Base-by-base conservation (phyloP, 37 sponge, comb jelly and placozoan genomes). In the Spongilla lacustris region DNA sequence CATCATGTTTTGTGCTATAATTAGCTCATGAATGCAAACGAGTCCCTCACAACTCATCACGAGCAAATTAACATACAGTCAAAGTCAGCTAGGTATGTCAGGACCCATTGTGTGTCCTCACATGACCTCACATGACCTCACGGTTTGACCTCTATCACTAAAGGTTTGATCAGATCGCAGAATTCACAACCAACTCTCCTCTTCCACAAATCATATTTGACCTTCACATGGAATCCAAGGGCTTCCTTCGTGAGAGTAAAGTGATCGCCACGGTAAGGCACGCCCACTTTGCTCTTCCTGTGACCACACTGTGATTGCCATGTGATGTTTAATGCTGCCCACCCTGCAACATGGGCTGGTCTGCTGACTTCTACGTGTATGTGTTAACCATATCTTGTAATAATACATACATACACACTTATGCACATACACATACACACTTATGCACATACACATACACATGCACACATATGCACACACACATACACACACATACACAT, bases 221-320 rank as follows among this genome's bases (percentile, higher is more conserved):
- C 8, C 78, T 94, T 29, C 67, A 41, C 6, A 33, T 48, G 31
- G 83, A 36, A 22, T 66, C 86, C 29, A 86, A 85, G 37, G 86
- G 92, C 12, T 36, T 94, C 71, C 37, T 94, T 33, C 27, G 29
- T 12, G 86, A 88, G 69, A 83, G 79, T 66, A 94, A 91, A 71
- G 21, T 78, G 6, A 19, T 94, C 0, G 92, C 80, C 31, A 94
- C 85, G 89, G 95, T 94, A 41, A 21, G 87, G n/a, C n/a, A n/a
- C n/a, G n/a, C n/a, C n/a, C n/a, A n/a, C n/a, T n/a, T n/a, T 41
- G 41, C 3, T 41, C 41, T 3, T 41, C 41, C 3, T 41, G 41
- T 41, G 41, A 41, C 41, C 27, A 72, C 73, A 6, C 10, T 33
- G 10, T 32, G 73, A 32, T 10, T 25, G 71, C 8, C 26, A 72